Conservation (phyloP, 64 coral and sea anemone genomes). For the Cladopsammia gracilis region DNA sequence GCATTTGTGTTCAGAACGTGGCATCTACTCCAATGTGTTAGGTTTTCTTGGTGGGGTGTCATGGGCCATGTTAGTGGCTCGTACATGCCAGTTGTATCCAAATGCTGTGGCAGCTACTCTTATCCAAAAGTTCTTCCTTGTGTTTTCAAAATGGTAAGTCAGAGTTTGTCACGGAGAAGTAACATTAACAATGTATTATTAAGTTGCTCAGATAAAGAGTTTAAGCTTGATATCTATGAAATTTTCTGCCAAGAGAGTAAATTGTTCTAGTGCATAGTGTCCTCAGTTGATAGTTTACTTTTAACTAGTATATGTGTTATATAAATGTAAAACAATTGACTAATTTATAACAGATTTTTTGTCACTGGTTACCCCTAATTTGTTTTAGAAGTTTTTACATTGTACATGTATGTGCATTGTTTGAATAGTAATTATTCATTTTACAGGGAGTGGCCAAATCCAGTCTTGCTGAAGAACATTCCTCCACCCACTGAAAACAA, state of each 20-base stretch:
- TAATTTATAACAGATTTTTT: no score
- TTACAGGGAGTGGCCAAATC: conserved; percentile 98
- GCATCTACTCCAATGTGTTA: conserved; percentile 97
- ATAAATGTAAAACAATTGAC: no score
- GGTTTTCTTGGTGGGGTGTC: conserved; percentile 98
- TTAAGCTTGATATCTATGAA: no score
- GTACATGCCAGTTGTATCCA: conserved; percentile 97
- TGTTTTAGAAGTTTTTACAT: no score
- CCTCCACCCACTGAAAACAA: conserved; percentile 71
- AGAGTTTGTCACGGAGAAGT: background rate
- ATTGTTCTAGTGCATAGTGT: no score
- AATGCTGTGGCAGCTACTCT: conserved; percentile 96
- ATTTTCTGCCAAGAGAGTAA: no score
- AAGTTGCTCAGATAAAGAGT: no score
- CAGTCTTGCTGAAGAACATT: conserved; percentile 88
- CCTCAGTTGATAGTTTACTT: no score
- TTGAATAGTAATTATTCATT: background rate
- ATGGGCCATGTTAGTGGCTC: conserved; percentile 97
- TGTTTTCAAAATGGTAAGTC: conserved; percentile 96
- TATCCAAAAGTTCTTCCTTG: conserved; percentile 96
- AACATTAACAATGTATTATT: background rate
- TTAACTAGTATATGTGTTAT: no score
- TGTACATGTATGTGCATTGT: no score
- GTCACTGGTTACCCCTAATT: no score
- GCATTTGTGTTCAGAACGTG: conserved; percentile 67